Percentiles rank a stretch among this genome's conserved stretches.
Conservation (phyloP, 2,113 vertebrate species). For the Pygoscelis antarcticus region DNA sequence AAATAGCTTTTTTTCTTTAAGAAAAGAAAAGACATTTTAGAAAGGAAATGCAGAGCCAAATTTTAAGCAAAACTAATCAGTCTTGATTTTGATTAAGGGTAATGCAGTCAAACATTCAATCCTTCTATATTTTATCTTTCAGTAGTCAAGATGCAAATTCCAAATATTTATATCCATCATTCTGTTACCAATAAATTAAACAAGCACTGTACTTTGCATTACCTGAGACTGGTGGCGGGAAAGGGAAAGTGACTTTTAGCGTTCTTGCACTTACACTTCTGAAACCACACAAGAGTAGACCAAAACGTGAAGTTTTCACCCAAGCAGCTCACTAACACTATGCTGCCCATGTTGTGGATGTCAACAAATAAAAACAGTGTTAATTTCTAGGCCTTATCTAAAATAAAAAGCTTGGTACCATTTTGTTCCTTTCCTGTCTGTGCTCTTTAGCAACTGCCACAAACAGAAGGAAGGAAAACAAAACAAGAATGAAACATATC, state of each 20-base stretch:
- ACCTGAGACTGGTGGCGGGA: not conserved
- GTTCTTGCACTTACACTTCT: not conserved
- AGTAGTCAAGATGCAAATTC: not conserved
- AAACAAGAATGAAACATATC: not conserved
- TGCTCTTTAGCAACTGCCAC: not conserved
- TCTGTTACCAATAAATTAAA: not conserved
- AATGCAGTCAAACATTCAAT: not conserved
- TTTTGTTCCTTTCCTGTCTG: not conserved
- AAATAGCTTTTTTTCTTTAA: not conserved
- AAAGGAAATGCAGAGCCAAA: not conserved
- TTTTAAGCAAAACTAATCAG: not conserved
- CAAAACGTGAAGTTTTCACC: not conserved
- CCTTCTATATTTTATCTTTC: not conserved
- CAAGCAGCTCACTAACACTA: not conserved
- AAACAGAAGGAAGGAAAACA: slow-evolving; percentile 20
- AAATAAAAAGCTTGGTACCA: not conserved
- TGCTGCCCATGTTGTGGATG: not conserved
- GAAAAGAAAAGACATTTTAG: not conserved
- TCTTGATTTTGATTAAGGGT: not conserved
- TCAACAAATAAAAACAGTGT: not conserved
- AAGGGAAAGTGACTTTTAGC: not conserved
- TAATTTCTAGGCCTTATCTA: not conserved
- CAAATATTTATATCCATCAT: not conserved
- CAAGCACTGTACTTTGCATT: not conserved
- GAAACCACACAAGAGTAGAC: not conserved